Evolutionary conservation across 2,797 vertebrate species (phyloP), one percentile per base, ranked within the genome.

Genomic region (Xenopus petersii): DNA sequence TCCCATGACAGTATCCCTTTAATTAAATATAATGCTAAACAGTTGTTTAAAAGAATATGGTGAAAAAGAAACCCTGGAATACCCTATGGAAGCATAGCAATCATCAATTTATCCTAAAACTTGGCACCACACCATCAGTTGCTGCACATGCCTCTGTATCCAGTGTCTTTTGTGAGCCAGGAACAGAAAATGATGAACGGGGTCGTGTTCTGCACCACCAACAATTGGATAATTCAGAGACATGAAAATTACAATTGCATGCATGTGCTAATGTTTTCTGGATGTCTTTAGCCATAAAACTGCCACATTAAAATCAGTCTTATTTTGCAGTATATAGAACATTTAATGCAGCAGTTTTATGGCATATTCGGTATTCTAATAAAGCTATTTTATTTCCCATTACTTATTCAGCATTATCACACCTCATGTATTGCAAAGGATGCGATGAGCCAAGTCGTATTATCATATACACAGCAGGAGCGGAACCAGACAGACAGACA

Each of bases 71-170:
- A 42, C 36, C 36, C 36, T 42, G 36, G 36, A 42, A 42, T 42
- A 9, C 36, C 36, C 36, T 42, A 42, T 42, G 36, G 36, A 42
- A 42, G 36, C 8, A 42, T 42, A 42, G 5, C 36, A 86, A 70
- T 83, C 80, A 83, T 83, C 88, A 91, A 91, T 91, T 91, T 90
- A 89, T 92, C 89, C 87, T 88, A 82, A 83, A 91, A 84, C 81
- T 90, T 88, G 91, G 87, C 89, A 90, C 90, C 90, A 92, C 88
- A 88, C 83, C 90, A 90, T 89, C 88, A 92, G 88, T 5, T 42
- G 36, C 36, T 9, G 36, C 36, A 83, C 64, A 24, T 79, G 76
- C 83, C 87, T 81, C 88, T 84, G 80, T 86, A 81, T 82, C 89
- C 80, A 82, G 81, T 83, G 88, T 88, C 82, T 83, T 87, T 0